phyloP scores from a whole-genome alignment of 2,797 vertebrate genomes.

The Pseudotriccus pelzelni region DNA sequence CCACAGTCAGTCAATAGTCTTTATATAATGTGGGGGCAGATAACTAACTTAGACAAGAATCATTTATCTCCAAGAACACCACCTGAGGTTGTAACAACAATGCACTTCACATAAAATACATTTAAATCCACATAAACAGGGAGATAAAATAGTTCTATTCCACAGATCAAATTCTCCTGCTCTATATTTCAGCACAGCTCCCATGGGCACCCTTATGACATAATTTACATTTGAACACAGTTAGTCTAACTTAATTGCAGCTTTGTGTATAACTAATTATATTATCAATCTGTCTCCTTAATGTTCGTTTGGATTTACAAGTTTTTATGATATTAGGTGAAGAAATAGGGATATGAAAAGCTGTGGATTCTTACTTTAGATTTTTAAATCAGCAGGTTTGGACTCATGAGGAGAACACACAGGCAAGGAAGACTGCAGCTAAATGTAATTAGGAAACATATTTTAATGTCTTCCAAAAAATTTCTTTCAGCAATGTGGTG shows the following conservation, averaged over 20 bases:
- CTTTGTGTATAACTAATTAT: conserved; percentile 38
- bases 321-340: not conserved
- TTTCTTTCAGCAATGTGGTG: not conserved
- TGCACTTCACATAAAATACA: not conserved
- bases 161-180: not conserved
- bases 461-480: not conserved
- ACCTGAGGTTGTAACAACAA: not conserved
- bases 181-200: not conserved
- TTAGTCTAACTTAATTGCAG: not conserved
- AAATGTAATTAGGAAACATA: not conserved
- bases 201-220: not conserved
- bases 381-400: not conserved
- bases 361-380: not conserved
- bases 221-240: conserved; percentile 16
- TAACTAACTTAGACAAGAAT: not conserved
- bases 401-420: not conserved
- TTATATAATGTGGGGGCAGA: not conserved
- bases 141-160: not conserved
- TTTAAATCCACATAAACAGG: not conserved
- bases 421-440: not conserved
- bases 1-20: not conserved
- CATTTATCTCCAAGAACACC: not conserved
- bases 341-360: not conserved
- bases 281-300: conserved; percentile 14
- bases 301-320: not conserved